phyloP scores from a whole-genome alignment of 1,140 invertebrate species.

The Drosophila kurseongensis region DNA sequence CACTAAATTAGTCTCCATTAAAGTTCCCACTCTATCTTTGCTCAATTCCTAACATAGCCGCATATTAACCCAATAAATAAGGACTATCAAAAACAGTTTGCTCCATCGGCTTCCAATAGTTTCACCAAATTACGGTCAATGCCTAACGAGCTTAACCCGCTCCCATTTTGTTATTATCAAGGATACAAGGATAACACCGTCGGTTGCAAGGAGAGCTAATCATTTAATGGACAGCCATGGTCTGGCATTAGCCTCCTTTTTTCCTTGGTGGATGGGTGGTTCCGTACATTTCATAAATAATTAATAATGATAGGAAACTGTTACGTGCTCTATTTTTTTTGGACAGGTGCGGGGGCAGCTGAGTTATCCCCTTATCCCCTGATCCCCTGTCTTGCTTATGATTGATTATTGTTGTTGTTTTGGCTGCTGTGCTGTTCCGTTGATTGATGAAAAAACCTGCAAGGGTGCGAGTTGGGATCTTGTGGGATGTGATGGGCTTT shows the following conservation, averaged over 20 bases:
- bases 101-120: neutral
- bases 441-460: conserved; percentile 72
- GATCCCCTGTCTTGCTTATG: conserved; percentile 40
- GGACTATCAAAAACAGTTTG: neutral
- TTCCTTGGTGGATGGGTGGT: neutral
- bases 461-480: neutral
- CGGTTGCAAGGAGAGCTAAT: conserved; percentile 47
- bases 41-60: too few relatives aligned
- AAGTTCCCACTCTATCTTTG: too few relatives aligned
- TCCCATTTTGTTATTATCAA: conserved; percentile 8
- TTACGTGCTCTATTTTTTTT: conserved; percentile 43
- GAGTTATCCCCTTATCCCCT: conserved; percentile 1
- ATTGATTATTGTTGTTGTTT: conserved; percentile 63
- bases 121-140: conserved; percentile 22
- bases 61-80: too few relatives aligned
- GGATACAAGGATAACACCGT: conserved; percentile 27
- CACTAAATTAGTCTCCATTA: too few relatives aligned
- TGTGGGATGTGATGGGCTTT: neutral
- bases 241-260: conserved; percentile 15
- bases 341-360: conserved; percentile 32
- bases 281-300: conserved; percentile 61
- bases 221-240: conserved; percentile 61
- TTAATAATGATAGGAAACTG: conserved; percentile 74
- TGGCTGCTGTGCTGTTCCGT: conserved; percentile 12
- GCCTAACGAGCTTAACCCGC: conserved; percentile 36